These are phyloP conservation scores for Drosophila parabipectinata DNA, from an alignment of 1,140 invertebrate genomes.

Conservation along the genomic window DNA sequence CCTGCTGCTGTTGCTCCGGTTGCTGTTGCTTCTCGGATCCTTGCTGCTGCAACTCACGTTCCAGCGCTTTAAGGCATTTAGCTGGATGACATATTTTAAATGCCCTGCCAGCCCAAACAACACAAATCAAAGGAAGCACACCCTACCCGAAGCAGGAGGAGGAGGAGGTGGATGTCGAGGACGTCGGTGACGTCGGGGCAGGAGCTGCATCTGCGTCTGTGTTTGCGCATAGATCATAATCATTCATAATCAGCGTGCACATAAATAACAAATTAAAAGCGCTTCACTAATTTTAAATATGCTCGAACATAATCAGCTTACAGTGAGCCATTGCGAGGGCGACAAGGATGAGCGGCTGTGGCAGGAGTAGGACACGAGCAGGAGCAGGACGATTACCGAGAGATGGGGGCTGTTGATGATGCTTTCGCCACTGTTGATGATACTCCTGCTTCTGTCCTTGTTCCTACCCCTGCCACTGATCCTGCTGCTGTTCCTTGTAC, in stretches of 20 bases:
- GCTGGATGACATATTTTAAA: conserved; percentile 80
- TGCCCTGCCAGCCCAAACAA: conserved; percentile 71
- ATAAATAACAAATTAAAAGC: conserved; percentile 83
- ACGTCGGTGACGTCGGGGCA: not conserved
- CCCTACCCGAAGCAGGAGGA: conserved; percentile 14
- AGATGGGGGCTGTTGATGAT: conserved; percentile 30
- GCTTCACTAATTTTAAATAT: conserved; percentile 83
- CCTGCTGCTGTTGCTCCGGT: conserved; percentile 24
- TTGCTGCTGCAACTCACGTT: conserved; percentile 58
- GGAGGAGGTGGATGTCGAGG: not conserved
- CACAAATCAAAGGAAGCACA: conserved; percentile 69
- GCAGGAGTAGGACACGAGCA: not conserved
- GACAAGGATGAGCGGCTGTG: conserved; percentile 22
- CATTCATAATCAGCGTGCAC: conserved; percentile 82
- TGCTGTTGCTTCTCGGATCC: conserved; percentile 7
- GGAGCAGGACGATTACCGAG: not conserved
- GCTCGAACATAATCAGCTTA: conserved; percentile 83
- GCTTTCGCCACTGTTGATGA: conserved; percentile 48
- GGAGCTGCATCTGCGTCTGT: conserved; percentile 48
- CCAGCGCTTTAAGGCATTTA: conserved; percentile 76
- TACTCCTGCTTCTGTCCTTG: conserved; percentile 10
- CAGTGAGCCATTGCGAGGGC: conserved; percentile 28
- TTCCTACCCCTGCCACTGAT: not conserved
- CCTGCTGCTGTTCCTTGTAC: conserved; percentile 10
- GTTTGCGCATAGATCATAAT: conserved; percentile 82